Percentiles rank a stretch among this genome's conserved stretches.
These are phyloP conservation scores for Atta cephalotes DNA, from an alignment of 1,140 invertebrate species.

Conservation along the genomic window DNA sequence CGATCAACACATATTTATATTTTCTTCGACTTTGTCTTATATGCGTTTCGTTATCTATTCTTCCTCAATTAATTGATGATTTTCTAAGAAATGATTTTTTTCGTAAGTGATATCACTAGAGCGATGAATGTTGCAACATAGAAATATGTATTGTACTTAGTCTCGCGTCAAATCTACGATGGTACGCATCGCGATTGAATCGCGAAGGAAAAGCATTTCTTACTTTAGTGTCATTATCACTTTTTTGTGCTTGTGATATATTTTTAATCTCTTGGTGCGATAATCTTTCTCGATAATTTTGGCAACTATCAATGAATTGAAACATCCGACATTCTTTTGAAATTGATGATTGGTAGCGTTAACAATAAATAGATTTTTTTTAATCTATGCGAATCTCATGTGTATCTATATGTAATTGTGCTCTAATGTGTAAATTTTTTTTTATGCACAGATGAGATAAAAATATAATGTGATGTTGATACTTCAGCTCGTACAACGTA, in stretches of 20 bases:
- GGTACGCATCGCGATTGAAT: not conserved
- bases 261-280: not conserved
- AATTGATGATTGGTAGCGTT: not conserved
- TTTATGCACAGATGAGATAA: not conserved
- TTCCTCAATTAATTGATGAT: not conserved
- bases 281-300: not conserved
- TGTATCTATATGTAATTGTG: not conserved
- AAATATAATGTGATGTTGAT: not conserved
- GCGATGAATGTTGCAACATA: too few species aligned
- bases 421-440: not conserved
- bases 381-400: not conserved
- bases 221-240: not conserved
- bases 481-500: not conserved
- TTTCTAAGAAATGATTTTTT: not conserved
- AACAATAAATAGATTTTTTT: not conserved
- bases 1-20: too few species aligned
- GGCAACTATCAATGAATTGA: not conserved
- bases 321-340: not conserved
- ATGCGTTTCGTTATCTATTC: not conserved
- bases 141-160: too few species aligned
- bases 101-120: not conserved
- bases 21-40: not conserved
- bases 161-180: constrained; percentile 16
- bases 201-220: not conserved
- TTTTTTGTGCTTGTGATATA: not conserved